Base-by-base conservation (phyloP, 2,888 invertebrate species). In the Fragum fragum region DNA sequence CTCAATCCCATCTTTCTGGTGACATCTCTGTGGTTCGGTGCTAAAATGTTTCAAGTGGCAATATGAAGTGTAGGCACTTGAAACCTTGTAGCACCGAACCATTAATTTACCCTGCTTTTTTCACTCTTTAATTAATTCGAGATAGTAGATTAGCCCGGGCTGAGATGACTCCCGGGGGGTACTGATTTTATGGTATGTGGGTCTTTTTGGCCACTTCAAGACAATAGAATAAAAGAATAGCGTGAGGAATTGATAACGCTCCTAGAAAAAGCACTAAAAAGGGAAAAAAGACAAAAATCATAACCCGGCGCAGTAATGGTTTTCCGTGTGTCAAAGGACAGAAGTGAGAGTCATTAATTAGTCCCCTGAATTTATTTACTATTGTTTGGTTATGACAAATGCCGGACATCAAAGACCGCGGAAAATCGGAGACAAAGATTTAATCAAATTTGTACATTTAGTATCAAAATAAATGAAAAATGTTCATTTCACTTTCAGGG, bases 361-460 rank as follows among this genome's bases (percentile, higher is more conserved):
- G 73, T 70, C 73, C 39, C 63, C 70, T 47, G 69, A 42, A 53
- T 28, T 73, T 83, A 83, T 83, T 83, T 83, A 83, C 83, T 53
- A 79, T 76, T 83, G 79, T 79, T 73, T 39, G 69, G 57, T 68
- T 39, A 70, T 63, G 76, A 59, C 76, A 76, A 83, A 70, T 70
- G 76, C 76, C 71, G 57, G 68, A 83, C 83, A 71, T 83, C 83
- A 83, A 83, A 83, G 83, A 61, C 32, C 71, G 28, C 23, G 39
- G 32, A 53, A 76, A 70, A 76, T 76, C 47, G 68, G 75, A 76
- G 83, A 83, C 83, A 83, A 83, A 76, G 83, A 76, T 83, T 83
- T 83, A 83, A 83, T 83, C 83, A 83, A 83, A 76, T 83, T 83
- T 83, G 79, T 79, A 79, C 76, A 83, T 83, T 83, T 79, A 83